Conservation (phyloP, 2,797 vertebrate species). For the Microctenopoma stevenorrisi region DNA sequence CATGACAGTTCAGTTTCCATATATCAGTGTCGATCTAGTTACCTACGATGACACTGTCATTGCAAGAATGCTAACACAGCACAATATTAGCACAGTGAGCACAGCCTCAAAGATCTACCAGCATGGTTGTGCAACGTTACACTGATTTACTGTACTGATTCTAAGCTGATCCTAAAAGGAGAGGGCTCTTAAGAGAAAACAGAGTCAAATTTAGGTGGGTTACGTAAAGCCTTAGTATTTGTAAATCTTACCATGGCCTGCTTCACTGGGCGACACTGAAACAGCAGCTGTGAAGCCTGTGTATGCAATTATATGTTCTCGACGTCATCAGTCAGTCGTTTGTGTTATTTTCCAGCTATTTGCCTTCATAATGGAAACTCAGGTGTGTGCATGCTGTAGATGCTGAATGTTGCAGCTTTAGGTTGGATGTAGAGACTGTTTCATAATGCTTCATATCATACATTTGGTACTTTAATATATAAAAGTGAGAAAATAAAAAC, state of each 20-base stretch:
- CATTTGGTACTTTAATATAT: constrained; percentile 7
- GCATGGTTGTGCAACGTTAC: no score
- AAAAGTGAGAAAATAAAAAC: not conserved
- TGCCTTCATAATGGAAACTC: not conserved
- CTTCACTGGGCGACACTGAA: no score
- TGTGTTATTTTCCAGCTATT: constrained; percentile 4
- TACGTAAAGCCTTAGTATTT: no score
- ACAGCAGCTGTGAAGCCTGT: not conserved
- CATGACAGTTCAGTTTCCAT: constrained; percentile 26
- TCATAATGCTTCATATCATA: constrained; percentile 6
- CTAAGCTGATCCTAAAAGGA: no score
- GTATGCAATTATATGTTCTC: constrained; percentile 15
- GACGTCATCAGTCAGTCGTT: not conserved
- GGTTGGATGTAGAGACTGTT: not conserved
- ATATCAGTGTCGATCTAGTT: constrained; percentile 1
- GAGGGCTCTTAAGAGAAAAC: no score
- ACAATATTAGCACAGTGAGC: no score
- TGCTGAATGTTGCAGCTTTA: not conserved
- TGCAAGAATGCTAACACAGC: not conserved
- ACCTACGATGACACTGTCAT: no score
- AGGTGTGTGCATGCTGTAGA: not conserved
- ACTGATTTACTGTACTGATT: no score
- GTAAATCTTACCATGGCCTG: no score
- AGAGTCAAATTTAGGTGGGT: no score
- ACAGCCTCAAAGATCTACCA: no score